Evolutionary conservation across 2,113 vertebrate genomes (phyloP).

Genomic region (sheep (Ovis aries)): ARS-UI_Ramb_v3.0 NC_056065.1:59157001-59157500

Average conservation of each 20-base stretch:
- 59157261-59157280: conserved; percentile 45
- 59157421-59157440: conserved; percentile 2
- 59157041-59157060: background rate
- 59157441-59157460: conserved; percentile 62
- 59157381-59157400: background rate
- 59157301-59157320: conserved; percentile 76
- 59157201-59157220: background rate
- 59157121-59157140: conserved; percentile 38
- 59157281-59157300: conserved; percentile 19
- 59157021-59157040: conserved; percentile 7
- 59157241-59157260: conserved; percentile 77
- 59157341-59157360: conserved; percentile 60
- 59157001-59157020: conserved; percentile 30
- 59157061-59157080: conserved; percentile 11
- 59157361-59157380: background rate
- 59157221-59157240: conserved; percentile 48
- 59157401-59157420: background rate
- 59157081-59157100: background rate
- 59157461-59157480: conserved; percentile 75
- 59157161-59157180: background rate
- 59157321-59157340: conserved; percentile 84
- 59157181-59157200: conserved; percentile 6
- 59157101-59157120: conserved; percentile 16
- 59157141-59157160: conserved; percentile 31
- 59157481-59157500: conserved; percentile 72